Evolutionary conservation across 2,113 vertebrate species (phyloP).

Genomic region (Synchiropus splendidus): DNA sequence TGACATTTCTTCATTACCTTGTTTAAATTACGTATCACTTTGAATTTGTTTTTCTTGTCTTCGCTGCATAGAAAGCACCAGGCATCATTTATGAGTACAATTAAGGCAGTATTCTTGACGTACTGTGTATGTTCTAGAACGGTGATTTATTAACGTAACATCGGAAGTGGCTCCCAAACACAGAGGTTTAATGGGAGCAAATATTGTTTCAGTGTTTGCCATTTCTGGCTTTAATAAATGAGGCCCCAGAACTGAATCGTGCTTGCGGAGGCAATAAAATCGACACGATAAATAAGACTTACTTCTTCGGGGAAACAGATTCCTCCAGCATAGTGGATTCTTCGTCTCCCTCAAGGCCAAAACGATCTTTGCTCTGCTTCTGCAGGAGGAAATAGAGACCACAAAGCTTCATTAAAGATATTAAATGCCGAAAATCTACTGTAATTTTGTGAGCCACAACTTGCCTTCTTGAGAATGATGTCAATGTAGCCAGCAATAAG

Average conservation of each 20-base stretch:
- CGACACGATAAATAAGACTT: conserved; percentile 33
- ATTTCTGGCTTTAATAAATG: no score
- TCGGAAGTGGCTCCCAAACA: no score
- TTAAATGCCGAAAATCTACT: not conserved
- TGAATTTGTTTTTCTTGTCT: no score
- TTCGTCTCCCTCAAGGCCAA: conserved; percentile 95
- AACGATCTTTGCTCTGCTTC: conserved; percentile 99
- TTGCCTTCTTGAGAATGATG: conserved; percentile 97
- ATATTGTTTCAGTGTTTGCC: no score
- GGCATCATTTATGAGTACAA: no score
- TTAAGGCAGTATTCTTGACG: no score
- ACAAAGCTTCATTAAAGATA: not conserved
- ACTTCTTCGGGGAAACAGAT: conserved; percentile 97
- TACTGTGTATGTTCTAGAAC: no score
- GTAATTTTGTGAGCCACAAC: conserved; percentile 3
- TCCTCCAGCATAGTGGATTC: conserved; percentile 98
- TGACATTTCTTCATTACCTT: no score
- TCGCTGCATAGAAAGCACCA: no score
- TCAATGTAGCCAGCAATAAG: conserved; percentile 98
- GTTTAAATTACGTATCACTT: no score
- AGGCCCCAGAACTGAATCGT: not conserved
- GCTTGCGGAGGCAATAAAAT: not conserved
- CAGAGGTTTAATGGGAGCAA: no score
- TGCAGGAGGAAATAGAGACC: conserved; percentile 34
- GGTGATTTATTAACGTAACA: no score